Conservation (phyloP, 2,113 vertebrate species). For the Daboia siamensis region DNA sequence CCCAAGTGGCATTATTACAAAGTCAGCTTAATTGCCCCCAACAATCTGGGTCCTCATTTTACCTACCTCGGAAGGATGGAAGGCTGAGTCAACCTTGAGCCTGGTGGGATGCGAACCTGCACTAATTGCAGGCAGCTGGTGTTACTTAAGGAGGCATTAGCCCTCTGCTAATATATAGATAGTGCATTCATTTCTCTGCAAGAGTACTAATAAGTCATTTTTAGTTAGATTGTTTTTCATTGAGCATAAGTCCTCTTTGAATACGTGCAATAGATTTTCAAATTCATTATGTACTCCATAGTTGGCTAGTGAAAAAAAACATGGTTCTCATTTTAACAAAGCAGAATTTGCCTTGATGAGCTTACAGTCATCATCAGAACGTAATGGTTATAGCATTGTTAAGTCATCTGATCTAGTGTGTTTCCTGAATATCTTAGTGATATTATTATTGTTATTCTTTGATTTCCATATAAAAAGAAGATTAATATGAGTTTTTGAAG, state of each 20-base stretch:
- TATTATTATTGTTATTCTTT: background rate
- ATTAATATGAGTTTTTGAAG: background rate
- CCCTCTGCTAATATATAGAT: too few relatives aligned
- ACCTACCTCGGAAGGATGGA: too few relatives aligned
- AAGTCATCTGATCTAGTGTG: background rate
- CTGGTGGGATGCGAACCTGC: too few relatives aligned
- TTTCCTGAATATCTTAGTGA: background rate
- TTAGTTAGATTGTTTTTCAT: background rate
- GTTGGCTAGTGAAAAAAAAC: background rate
- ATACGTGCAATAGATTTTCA: background rate
- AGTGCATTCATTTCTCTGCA: background rate
- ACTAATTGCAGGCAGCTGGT: too few relatives aligned
- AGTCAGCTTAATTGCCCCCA: too few relatives aligned
- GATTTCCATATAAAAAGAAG: background rate
- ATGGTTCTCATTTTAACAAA: background rate
- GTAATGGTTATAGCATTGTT: background rate
- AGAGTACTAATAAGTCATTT: background rate
- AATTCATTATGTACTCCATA: background rate
- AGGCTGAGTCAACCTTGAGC: too few relatives aligned
- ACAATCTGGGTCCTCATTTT: too few relatives aligned
- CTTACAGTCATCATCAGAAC: background rate
- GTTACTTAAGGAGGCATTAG: too few relatives aligned
- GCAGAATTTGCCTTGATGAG: background rate
- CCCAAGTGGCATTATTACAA: too few relatives aligned
- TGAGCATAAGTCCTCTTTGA: background rate